These are phyloP conservation scores for Anastatus disparis DNA, from an alignment of 1,140 invertebrate species.

Conservation along the genomic window DNA sequence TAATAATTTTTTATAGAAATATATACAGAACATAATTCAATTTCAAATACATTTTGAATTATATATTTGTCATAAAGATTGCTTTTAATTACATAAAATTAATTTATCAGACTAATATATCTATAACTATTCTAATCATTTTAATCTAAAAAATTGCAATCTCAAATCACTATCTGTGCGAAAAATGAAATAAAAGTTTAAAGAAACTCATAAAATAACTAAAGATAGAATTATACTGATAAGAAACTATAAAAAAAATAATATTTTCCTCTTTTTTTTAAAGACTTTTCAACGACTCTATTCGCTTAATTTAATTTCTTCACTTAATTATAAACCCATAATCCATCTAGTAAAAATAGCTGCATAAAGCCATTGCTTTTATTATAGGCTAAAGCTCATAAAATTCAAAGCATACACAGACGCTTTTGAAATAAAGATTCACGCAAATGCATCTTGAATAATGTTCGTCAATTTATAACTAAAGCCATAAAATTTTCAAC, in stretches of 20 bases:
- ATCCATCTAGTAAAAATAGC: constrained; percentile 34
- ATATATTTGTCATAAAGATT: too few relatives aligned
- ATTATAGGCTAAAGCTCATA: constrained; percentile 27
- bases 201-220: not conserved
- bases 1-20: too few relatives aligned
- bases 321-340: constrained; percentile 32
- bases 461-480: constrained; percentile 12
- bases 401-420: constrained; percentile 8
- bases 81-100: too few relatives aligned
- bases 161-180: too few relatives aligned
- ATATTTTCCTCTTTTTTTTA: too few relatives aligned
- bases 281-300: constrained; percentile 5
- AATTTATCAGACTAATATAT: too few relatives aligned
- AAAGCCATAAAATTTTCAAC: constrained; percentile 9
- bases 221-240: not conserved
- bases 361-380: constrained; percentile 21
- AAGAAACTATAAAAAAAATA: constrained; percentile 6
- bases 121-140: too few relatives aligned
- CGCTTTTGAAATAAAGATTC: constrained; percentile 11
- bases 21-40: too few relatives aligned
- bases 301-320: not conserved
- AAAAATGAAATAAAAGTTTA: too few relatives aligned
- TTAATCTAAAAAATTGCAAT: too few relatives aligned
- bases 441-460: constrained; percentile 25
- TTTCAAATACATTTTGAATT: too few relatives aligned